phyloP scores from a whole-genome alignment of 2,888 invertebrate species.

The Amphiduros pacificus region DNA sequence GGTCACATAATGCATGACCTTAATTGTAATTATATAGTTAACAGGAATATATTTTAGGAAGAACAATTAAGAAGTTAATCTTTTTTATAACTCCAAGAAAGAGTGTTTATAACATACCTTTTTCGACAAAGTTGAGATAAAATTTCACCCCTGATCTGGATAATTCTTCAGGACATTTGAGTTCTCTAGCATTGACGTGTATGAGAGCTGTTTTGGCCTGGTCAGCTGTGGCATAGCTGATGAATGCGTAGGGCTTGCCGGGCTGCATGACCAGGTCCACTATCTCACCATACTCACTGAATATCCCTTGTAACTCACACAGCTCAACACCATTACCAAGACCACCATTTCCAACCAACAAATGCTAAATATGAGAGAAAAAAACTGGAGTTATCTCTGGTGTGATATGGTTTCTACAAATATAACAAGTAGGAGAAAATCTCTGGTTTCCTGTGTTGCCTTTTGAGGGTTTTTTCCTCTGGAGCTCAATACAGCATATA shows the following conservation, averaged over 20 bases:
- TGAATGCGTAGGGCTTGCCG: constrained; percentile 80
- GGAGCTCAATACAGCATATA: no score
- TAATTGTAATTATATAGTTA: no score
- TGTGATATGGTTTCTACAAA: no score
- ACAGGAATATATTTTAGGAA: no score
- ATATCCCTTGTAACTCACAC: constrained; percentile 66
- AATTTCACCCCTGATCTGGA: constrained; percentile 62
- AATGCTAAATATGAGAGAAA: constrained; percentile 64
- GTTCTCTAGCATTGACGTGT: constrained; percentile 19
- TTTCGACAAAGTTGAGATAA: constrained; percentile 70
- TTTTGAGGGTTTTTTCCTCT: no score
- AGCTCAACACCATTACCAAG: constrained; percentile 77
- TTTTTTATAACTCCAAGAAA: no score
- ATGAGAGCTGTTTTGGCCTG: constrained; percentile 54
- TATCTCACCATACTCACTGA: constrained; percentile 64
- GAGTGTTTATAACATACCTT: no score
- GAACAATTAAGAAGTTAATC: no score
- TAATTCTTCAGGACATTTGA: constrained; percentile 62
- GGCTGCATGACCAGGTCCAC: constrained; percentile 72
- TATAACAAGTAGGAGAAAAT: no score
- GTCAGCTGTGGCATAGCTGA: constrained; percentile 60
- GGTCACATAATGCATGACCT: no score
- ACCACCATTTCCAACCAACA: constrained; percentile 84
- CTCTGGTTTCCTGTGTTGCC: no score
- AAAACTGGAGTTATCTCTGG: not conserved